Base-by-base conservation (phyloP, 2,797 vertebrate genomes). In the Eidolon dupreanum region DNA sequence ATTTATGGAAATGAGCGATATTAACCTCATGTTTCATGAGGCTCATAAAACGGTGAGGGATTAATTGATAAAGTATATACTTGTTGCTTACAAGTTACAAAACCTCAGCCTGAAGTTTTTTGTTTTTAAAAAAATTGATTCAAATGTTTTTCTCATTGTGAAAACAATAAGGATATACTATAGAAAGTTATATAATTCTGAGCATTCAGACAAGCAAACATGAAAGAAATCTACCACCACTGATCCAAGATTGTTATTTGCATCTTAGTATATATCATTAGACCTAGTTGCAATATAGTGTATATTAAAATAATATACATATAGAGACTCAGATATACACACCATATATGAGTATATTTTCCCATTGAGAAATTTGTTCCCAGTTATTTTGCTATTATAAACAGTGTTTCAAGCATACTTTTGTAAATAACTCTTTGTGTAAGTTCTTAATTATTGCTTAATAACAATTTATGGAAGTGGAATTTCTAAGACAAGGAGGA, bases 371-470 rank as follows among this genome's bases (percentile, higher is more conserved):
- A 26, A 5, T 55, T 81, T 75, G 43, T 63, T 63, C 4, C 8
- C 5, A 65, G 19, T 41, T 91, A 57, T 59, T 87, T 92, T 93
- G 13, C 16, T 79, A n/a, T 28, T 75, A 53, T 31, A 46, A n/a
- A 90, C 12, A 74, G 1, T 73, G 26, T 87, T 53, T 71, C 19
- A 84, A 71, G 31, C 36, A 70, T 1, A 31, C 5, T 82, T 86
- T 36, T 49, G 1, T 38, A 88, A 70, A 26, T 59, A 28, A 31
- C 10, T 82, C 10, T 89, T 55, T 70, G 81, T 31, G 1, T 3
- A 78, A 68, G n/a, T 73, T 81, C 26, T 88, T 95, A 92, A 94
- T 93, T 83, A 75, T 75, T 83, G 1, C 6, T 55, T 65, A 70
- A 84, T 24, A 97, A 81, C 70, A 88, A 38, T 49, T 68, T 71